These are phyloP conservation scores for Sebastes fasciatus DNA, from an alignment of 2,113 vertebrate genomes.

Conservation along the genomic window DNA sequence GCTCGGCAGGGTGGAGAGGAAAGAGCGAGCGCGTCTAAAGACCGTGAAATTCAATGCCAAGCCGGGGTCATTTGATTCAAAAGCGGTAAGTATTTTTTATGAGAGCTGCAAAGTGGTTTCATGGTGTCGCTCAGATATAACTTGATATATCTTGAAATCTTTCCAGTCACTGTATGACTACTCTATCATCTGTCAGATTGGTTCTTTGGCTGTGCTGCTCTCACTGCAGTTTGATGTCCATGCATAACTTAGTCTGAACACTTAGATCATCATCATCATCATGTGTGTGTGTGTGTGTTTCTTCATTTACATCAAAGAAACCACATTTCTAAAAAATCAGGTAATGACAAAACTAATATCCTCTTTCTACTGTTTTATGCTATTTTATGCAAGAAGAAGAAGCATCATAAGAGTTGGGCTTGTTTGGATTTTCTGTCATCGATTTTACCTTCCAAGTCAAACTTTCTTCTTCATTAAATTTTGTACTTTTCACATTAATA, in stretches of 20 bases:
- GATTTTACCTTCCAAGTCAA: neutral
- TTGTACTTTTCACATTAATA: neutral
- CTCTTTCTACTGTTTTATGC: neutral
- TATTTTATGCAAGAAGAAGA: neutral
- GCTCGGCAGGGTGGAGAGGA: constrained; percentile 92
- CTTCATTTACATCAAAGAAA: constrained; percentile 11
- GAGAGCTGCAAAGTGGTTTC: constrained; percentile 9
- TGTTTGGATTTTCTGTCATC: neutral
- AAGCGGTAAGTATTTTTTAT: constrained; percentile 89
- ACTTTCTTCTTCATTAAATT: neutral
- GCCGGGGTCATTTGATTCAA: constrained; percentile 93
- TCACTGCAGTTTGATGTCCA: constrained; percentile 8
- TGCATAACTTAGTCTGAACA: neutral
- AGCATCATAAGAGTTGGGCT: neutral
- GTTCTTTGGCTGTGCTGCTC: neutral
- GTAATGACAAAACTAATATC: neutral
- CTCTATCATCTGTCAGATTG: neutral
- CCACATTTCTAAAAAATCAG: neutral
- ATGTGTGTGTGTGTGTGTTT: neutral
- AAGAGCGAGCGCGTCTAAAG: constrained; percentile 96
- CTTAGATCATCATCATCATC: neutral
- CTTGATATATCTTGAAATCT: neutral
- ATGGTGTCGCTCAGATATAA: neutral
- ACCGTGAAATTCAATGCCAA: constrained; percentile 98
- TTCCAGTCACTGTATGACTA: neutral